Evolutionary conservation across 2,888 invertebrate genomes (phyloP), one percentile per base, ranked within the genome.

Genomic region (Idaea straminata): DNA sequence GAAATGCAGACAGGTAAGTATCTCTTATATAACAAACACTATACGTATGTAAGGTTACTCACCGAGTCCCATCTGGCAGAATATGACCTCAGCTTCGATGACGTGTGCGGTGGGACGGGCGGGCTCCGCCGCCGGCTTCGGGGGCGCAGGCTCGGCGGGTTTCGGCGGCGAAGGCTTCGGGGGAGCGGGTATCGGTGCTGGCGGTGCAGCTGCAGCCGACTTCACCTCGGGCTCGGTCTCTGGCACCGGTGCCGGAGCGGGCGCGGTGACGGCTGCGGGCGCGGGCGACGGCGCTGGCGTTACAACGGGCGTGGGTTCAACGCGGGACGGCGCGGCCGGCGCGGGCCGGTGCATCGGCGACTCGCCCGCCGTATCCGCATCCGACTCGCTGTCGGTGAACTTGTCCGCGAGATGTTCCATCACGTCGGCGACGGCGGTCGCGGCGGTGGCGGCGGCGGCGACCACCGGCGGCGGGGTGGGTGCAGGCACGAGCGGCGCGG

Each of bases 31-130:
- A 34, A n/a, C 57, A 6, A 61, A 15, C n/a, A 35, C 16, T 0
- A 94, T 62, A 15, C 60, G 7, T 6, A 58, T 15, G 4, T 15
- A 35, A 57, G 35, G 38, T 58, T 25, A 66, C 91, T 95, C 82
- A 96, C 96, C 96, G 63, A 96, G 88, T 77, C 95, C 95, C 94
- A 96, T 95, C 85, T 95, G 94, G 83, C 95, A 94, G 90, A 96
- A 96, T 79, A 96, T 95, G 73, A 95, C 95, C 79, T 95, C 95
- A 60, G 95, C 95, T 78, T 94, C 94, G 70, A 94, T 94, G 80
- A 94, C 90, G 79, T 92, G 92, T 57, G 93, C 89, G 66, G 87
- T 77, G 66, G 91, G 86, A 57, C 82, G 59, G 34, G 6, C 59
- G n/a, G 58, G 58, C 59, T 25, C 71, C 63, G 75, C 72, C 63